Evolutionary conservation across 2,113 vertebrate species (phyloP), one percentile per base, ranked within the genome.

Genomic region (Hylia prasina): DNA sequence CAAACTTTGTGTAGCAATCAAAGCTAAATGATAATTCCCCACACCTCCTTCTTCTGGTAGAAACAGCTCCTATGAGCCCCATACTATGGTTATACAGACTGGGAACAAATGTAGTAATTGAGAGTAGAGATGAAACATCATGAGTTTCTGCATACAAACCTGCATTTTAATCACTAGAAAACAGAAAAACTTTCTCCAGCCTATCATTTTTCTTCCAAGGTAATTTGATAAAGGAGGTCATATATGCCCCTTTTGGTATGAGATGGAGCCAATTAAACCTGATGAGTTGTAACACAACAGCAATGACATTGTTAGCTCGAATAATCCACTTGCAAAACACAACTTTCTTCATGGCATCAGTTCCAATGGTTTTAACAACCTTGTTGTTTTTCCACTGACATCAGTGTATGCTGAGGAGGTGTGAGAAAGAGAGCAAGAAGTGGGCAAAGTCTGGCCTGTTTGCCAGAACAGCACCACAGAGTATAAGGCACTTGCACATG

Each of bases 341-440:
- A 85, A 9, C 31, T 77, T 85, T 87, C 40, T 61, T 90, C 68
- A n/a, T 33, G 13, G 42, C 51, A 81, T 66, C 16, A 47, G 31
- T 92, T 95, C 58, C 58, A 92, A 27, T 16, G 22, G 8, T 69
- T 93, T 83, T 61, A 94, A 91, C 40, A 91, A 77, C 87, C 37
- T 31, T 76, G 50, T 37, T 93, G 68, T 50, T 93, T 91, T 95
- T 57, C 47, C 66, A 63, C 57, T 58, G 71, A 85, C 68, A 81
- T 50, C 71, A 82, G 35, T 60, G 33, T 73, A 45, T 68, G 18
- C 40, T 82, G 50, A 28, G 54, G 16, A 58, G 40, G 63, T 56
- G 79, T 56, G 11, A 8, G 16, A 40, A n/a, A 57, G 50, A 65
- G 39, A 72, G 33, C 6, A 39, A 63, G 14, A 66, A 82, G 23